A percentile compares a stretch with the other conserved stretches of the same genome.
These are phyloP conservation scores for Tretioscincus oriximinensis DNA, from an alignment of 2,113 vertebrate genomes.

Conservation along the genomic window DNA sequence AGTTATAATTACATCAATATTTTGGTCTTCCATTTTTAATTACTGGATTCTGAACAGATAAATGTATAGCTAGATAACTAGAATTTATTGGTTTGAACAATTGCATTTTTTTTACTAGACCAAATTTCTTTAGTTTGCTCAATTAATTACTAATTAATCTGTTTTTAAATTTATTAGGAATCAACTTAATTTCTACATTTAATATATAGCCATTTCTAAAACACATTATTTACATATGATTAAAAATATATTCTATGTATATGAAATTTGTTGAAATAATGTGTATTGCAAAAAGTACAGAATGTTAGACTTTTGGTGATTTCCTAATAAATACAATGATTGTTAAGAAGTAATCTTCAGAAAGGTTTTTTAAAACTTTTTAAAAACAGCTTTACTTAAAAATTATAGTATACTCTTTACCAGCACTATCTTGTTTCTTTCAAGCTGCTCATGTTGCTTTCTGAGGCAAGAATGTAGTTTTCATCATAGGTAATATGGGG, in stretches of 20 bases:
- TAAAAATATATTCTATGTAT: conserved; percentile 86
- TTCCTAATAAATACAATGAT: conserved; percentile 42
- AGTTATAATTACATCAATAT: conserved; percentile 9
- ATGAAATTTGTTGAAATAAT: conserved; percentile 73
- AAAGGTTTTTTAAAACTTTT: conserved; percentile 46
- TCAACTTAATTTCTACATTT: conserved; percentile 41
- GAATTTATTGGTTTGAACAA: conserved; percentile 39
- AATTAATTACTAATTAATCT: conserved; percentile 51
- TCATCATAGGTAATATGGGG: conserved; percentile 36
- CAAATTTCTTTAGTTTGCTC: conserved; percentile 74
- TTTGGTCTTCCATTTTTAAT: conserved; percentile 40
- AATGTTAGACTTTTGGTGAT: conserved; percentile 56
- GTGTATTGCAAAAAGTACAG: conserved; percentile 71
- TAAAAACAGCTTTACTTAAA: conserved; percentile 59
- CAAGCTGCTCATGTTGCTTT: too few relatives aligned
- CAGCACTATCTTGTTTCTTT: conserved; percentile 36
- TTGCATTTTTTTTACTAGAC: conserved; percentile 56
- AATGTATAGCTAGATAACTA: conserved; percentile 42
- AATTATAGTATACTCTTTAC: conserved; percentile 75
- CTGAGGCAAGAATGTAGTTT: too few relatives aligned
- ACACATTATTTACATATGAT: conserved; percentile 77
- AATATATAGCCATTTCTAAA: conserved; percentile 68
- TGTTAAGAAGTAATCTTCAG: conserved; percentile 45
- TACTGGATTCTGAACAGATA: conserved; percentile 48
- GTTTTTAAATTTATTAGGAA: conserved; percentile 29